phyloP scores from a whole-genome alignment of 2,888 invertebrate genomes.

The Macaria liturata region DNA sequence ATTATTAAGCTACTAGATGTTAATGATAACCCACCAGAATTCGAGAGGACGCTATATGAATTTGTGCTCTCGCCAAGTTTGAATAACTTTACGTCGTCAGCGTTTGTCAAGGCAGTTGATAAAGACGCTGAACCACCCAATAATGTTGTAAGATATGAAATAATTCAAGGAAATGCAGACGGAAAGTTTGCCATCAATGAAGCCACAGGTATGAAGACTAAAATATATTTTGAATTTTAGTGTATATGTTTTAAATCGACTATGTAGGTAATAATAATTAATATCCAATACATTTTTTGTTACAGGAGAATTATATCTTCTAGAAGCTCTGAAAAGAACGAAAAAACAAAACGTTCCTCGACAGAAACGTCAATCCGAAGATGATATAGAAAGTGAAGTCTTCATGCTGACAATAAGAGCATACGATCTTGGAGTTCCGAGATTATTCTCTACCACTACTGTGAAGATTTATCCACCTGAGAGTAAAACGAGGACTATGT shows the following conservation, averaged over 20 bases:
- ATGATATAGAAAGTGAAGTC: constrained; percentile 75
- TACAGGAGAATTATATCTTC: constrained; percentile 86
- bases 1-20: constrained; percentile 90
- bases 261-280: no score
- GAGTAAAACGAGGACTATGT: constrained; percentile 88
- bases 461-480: constrained; percentile 92
- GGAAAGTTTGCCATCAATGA: constrained; percentile 90
- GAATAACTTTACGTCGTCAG: constrained; percentile 89
- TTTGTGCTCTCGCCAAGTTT: constrained; percentile 90
- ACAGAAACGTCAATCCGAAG: constrained; percentile 75
- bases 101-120: constrained; percentile 92
- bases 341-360: constrained; percentile 69
- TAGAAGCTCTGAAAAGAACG: constrained; percentile 76
- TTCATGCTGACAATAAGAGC: constrained; percentile 89
- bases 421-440: constrained; percentile 93
- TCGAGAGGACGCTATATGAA: constrained; percentile 90
- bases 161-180: constrained; percentile 89
- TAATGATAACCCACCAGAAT: constrained; percentile 94
- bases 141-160: constrained; percentile 92
- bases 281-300: constrained; percentile 25
- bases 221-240: no score
- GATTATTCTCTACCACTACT: constrained; percentile 87
- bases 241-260: no score
- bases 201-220: constrained; percentile 83
- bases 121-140: constrained; percentile 93